Evolutionary conservation across 2,888 invertebrate genomes (phyloP).

Genomic region (Nymphalis c-album): DNA sequence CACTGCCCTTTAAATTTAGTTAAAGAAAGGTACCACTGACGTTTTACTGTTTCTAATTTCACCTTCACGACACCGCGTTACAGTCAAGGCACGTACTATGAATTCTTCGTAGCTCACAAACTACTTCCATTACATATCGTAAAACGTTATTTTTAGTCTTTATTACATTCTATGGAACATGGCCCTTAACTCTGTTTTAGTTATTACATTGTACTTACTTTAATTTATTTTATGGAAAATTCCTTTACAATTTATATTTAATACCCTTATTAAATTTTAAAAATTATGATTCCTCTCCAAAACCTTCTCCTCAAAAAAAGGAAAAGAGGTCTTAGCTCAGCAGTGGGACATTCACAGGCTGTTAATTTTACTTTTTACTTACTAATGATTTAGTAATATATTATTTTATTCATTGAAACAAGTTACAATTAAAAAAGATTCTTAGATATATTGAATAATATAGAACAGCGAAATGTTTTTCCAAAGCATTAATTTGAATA

Average conservation of each 20-base stretch:
- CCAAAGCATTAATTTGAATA: no score
- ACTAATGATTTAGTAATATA: no score
- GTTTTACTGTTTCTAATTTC: constrained; percentile 24
- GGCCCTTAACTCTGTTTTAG: constrained; percentile 20
- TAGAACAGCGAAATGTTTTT: no score
- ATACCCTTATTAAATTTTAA: no score
- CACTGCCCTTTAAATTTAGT: background rate
- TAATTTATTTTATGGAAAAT: background rate
- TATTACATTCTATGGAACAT: constrained; percentile 28
- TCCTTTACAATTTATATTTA: background rate
- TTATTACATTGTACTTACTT: constrained; percentile 3
- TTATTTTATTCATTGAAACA: no score
- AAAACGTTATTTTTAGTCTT: constrained; percentile 36
- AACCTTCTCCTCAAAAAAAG: no score
- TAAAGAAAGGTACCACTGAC: background rate
- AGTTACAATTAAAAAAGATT: no score
- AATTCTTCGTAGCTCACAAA: constrained; percentile 47
- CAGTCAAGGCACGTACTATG: constrained; percentile 43
- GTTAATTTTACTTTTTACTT: no score
- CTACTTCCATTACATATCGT: constrained; percentile 45
- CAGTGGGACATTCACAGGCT: no score
- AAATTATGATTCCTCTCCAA: no score
- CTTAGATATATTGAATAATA: no score
- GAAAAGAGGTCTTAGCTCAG: no score
- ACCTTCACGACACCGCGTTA: constrained; percentile 25